Percentiles rank a stretch among this genome's conserved stretches.
phyloP scores from a whole-genome alignment of 2,888 invertebrate genomes.

The Neuroscelio doddi region DNA sequence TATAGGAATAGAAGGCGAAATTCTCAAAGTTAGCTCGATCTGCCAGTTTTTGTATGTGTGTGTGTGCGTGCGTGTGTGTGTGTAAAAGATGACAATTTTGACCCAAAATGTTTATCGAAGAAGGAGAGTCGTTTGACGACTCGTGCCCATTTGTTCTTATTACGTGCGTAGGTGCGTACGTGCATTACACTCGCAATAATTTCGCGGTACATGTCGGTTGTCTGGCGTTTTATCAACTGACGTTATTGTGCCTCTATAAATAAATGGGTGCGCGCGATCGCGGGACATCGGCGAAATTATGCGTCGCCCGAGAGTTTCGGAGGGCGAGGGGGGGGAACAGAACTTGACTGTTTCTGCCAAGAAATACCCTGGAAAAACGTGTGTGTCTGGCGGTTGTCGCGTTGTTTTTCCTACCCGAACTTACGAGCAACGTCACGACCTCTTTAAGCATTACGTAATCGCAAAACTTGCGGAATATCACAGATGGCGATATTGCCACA shows the following conservation, averaged over 20 bases:
- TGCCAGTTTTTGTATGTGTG: too few relatives aligned
- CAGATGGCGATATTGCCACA: too few relatives aligned
- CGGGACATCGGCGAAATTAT: constrained; percentile 27
- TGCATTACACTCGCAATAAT: constrained; percentile 41
- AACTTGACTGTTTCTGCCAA: constrained; percentile 5
- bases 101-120: neutral
- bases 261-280: constrained; percentile 28
- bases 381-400: constrained; percentile 54
- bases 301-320: constrained; percentile 14
- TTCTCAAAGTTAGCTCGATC: too few relatives aligned
- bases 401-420: constrained; percentile 5
- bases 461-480: too few relatives aligned
- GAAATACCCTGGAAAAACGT: constrained; percentile 53
- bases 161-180: constrained; percentile 22
- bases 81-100: too few relatives aligned
- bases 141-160: constrained; percentile 15
- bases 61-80: too few relatives aligned
- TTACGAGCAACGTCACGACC: constrained; percentile 2
- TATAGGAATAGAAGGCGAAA: too few relatives aligned
- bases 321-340: neutral
- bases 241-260: constrained; percentile 57
- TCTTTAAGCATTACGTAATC: constrained; percentile 18
- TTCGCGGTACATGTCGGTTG: constrained; percentile 41
- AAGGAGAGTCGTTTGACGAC: constrained; percentile 20
- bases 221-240: constrained; percentile 60